Percentiles rank a stretch among this genome's conserved stretches.
Evolutionary conservation across 2,888 invertebrate species (phyloP).

Genomic region (Calameuta pallipes): DNA sequence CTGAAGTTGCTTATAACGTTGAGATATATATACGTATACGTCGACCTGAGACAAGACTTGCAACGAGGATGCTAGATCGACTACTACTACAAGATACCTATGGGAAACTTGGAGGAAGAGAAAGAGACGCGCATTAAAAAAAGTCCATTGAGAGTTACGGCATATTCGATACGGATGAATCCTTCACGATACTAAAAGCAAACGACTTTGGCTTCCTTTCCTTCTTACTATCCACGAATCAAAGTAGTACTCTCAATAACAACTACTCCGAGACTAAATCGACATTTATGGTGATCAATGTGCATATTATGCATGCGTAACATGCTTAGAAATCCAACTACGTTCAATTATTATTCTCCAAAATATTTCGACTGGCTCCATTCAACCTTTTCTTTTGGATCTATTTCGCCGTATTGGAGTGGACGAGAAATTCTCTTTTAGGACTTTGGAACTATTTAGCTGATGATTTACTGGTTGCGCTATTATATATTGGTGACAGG

Average conservation of each 20-base stretch:
- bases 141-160: not conserved
- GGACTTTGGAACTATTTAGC: not conserved
- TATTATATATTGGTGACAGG: not conserved
- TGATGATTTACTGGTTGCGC: not conserved
- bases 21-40: not conserved
- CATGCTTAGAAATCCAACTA: not conserved
- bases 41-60: not conserved
- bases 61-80: not conserved
- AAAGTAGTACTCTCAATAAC: not conserved
- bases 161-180: not conserved
- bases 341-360: not conserved
- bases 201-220: not conserved
- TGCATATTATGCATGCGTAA: not conserved
- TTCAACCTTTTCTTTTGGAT: not conserved
- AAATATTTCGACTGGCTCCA: not conserved
- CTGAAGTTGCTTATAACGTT: not conserved
- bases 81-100: not conserved
- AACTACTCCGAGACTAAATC: not conserved
- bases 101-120: not conserved
- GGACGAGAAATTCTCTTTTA: not conserved
- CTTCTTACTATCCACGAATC: not conserved
- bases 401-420: not conserved
- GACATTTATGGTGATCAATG: not conserved
- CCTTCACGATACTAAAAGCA: not conserved
- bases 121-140: not conserved